These are phyloP conservation scores for Helicoverpa zea DNA, from an alignment of 1,140 invertebrate species.

Conservation along the genomic window DNA sequence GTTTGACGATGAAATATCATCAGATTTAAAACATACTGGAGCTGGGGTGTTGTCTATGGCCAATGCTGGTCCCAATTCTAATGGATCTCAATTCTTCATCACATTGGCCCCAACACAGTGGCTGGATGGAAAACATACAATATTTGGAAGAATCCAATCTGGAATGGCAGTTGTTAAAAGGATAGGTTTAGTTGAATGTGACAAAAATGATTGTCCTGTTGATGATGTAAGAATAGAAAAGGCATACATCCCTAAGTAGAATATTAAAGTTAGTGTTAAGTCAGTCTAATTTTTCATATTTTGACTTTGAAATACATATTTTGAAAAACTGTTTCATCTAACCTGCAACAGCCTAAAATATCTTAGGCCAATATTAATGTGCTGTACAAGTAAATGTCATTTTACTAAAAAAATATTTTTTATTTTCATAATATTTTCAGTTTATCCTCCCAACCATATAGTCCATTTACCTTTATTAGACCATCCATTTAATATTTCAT, in stretches of 20 bases:
- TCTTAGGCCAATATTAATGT: no score
- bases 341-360: no score
- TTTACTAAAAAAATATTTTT: no score
- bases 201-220: conserved; percentile 95
- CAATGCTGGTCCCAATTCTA: conserved; percentile 98
- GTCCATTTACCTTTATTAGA: no score
- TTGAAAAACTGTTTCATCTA: no score
- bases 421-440: no score
- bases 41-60: conserved; percentile 90
- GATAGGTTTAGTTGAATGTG: conserved; percentile 97
- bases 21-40: conserved; percentile 98
- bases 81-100: conserved; percentile 99
- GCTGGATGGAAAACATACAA: conserved; percentile 98
- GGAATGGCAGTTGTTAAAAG: conserved; percentile 97
- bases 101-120: conserved; percentile 98
- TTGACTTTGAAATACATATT: no score
- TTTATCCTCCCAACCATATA: no score
- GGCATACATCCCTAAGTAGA: conserved; percentile 88
- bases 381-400: no score
- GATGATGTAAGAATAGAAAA: conserved; percentile 96
- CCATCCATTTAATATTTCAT: no score
- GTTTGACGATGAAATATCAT: conserved; percentile 98
- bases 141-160: conserved; percentile 96
- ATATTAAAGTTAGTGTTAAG: background rate
- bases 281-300: no score